Percentiles rank a stretch among this genome's conserved stretches.
phyloP scores from a whole-genome alignment of 1,140 invertebrate genomes.

The Cyrtorhinus lividipennis region DNA sequence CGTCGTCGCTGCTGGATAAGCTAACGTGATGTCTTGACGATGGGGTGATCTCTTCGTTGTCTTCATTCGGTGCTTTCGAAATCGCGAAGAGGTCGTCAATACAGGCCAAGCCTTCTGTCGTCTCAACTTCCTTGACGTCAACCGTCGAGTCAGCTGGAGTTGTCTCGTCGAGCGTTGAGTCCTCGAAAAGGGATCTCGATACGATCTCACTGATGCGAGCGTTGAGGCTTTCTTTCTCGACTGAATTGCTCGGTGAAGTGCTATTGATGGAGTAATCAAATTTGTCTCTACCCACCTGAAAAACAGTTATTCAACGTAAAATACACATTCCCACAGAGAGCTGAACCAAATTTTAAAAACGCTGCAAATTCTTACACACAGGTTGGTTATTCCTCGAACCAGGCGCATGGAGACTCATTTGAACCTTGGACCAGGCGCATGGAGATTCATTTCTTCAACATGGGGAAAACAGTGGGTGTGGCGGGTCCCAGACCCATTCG shows the following conservation, averaged over 20 bases:
- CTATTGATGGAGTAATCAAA: background rate
- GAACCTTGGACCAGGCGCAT: too few species aligned
- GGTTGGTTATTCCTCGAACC: too few species aligned
- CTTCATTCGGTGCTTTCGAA: background rate
- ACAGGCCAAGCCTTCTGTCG: background rate
- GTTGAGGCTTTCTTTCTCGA: background rate
- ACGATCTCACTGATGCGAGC: background rate
- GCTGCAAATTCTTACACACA: too few species aligned
- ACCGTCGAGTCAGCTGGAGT: too few species aligned
- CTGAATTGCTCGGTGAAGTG: background rate
- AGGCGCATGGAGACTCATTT: too few species aligned
- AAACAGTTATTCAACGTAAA: too few species aligned
- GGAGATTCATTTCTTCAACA: too few species aligned
- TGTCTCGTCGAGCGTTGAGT: background rate
- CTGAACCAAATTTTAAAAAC: too few species aligned
- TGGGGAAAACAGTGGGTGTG: too few species aligned
- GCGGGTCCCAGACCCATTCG: too few species aligned
- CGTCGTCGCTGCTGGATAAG: background rate
- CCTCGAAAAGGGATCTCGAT: background rate
- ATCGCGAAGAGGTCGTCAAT: background rate
- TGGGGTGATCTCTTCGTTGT: background rate
- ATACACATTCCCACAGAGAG: too few species aligned
- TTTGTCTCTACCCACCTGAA: background rate
- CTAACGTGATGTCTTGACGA: background rate
- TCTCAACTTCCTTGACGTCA: background rate